Evolutionary conservation across 2,888 invertebrate genomes (phyloP), one percentile per base, ranked within the genome.

Genomic region (Mythimna vitellina): DNA sequence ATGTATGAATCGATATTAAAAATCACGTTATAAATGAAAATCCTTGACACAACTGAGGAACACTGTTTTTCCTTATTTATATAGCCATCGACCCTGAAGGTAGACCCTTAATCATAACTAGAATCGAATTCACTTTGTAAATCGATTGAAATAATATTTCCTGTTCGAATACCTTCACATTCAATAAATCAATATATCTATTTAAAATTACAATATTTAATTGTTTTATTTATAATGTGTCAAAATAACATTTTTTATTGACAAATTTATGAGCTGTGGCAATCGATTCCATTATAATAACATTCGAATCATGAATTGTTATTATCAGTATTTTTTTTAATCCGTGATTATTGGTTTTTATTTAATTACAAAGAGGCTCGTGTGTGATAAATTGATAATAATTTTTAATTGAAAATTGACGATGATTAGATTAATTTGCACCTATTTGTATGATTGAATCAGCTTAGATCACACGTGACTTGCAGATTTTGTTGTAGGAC

Each of bases 1-100:
- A 80, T 84, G 58, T 73, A 79, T 69, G 49, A 76, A 80, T 76
- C 54, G 86, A 84, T 85, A 86, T 84, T 91, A 93, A 93, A 93
- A 92, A 89, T 89, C 74, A 88, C 84, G 83, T 88, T 89, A 89
- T 86, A 90, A 88, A 89, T 89, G 84, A 79, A 76, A 83, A 92
- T 78, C 93, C 93, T 93, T 94, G 93, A 89, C 89, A 90, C 87
- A 87, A 91, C 85, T 89, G 86, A 86, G 81, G 84, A 86, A 87
- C 29, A 29, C 87, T 88, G 88, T 93, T 94, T 94, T 95, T 94
- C 94, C 94, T 95, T 90, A 88, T 94, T 90, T 85, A 87, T 86
- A 88, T 90, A 88, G 87, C 85, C 86, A 88, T 89, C 82, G 92
- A 78, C 91, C 92, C 87, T 92, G 91, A 91, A 84, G 84, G 81